phyloP scores from a whole-genome alignment of 2,113 vertebrate species.

The Fukomys damarensis region DNA sequence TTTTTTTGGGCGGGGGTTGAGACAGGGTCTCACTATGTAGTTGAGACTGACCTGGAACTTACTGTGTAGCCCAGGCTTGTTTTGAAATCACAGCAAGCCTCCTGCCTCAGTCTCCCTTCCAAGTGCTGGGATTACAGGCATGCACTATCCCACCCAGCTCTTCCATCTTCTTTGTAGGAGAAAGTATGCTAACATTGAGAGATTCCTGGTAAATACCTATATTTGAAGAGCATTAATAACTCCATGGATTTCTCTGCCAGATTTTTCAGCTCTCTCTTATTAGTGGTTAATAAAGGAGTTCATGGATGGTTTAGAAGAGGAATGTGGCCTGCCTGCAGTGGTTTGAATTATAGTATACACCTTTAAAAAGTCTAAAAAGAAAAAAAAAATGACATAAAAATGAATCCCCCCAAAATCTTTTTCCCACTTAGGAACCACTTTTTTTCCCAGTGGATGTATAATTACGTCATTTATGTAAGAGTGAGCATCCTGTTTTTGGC shows the following conservation, averaged over 20 bases:
- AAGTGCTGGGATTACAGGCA: too few species aligned
- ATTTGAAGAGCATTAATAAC: slow-evolving; percentile 30
- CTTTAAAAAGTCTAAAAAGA: not conserved
- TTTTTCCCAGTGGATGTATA: slow-evolving; percentile 28
- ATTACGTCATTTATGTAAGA: slow-evolving; percentile 68
- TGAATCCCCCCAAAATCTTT: not conserved
- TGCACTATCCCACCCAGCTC: too few species aligned
- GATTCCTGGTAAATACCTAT: slow-evolving; percentile 11
- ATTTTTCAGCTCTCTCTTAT: slow-evolving; percentile 57
- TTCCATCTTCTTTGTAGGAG: slow-evolving; percentile 36
- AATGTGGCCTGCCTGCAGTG: slow-evolving; percentile 31
- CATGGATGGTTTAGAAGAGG: slow-evolving; percentile 55
- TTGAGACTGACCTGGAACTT: too few species aligned
- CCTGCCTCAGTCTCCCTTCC: too few species aligned
- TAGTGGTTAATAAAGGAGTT: slow-evolving; percentile 65
- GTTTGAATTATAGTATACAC: slow-evolving; percentile 2
- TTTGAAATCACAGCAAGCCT: too few species aligned
- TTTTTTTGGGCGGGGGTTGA: too few species aligned
- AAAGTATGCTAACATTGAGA: slow-evolving; percentile 57
- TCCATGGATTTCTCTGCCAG: slow-evolving; percentile 50
- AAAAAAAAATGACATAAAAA: slow-evolving; percentile 62
- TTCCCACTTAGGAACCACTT: not conserved
- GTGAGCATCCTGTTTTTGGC: slow-evolving; percentile 49
- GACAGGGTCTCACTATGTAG: too few species aligned
- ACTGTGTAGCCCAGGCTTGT: too few species aligned